Conservation (phyloP, 2,797 vertebrate species). For the Cephalopachus bancanus region DNA sequence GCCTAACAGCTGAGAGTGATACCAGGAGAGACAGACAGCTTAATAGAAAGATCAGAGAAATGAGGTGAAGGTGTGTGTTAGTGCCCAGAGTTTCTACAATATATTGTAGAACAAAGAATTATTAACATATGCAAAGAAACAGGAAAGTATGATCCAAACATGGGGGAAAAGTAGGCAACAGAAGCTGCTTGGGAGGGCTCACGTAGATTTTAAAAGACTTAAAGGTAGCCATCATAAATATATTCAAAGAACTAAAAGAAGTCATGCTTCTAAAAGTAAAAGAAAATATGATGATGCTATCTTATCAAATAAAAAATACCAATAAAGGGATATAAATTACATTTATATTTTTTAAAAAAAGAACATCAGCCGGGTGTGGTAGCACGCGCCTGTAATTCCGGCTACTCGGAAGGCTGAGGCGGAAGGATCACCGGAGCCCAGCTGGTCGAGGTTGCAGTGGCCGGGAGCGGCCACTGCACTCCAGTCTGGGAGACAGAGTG, state of each 20-base stretch:
- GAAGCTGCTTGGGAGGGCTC: background rate
- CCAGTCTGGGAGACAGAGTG: no score
- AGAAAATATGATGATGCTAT: background rate
- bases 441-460: no score
- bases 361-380: no score
- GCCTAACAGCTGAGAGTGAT: background rate
- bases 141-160: background rate
- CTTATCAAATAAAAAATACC: background rate
- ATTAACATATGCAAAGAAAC: background rate
- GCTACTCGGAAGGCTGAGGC: no score
- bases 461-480: no score
- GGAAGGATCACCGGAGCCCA: no score
- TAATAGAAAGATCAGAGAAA: background rate
- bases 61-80: background rate
- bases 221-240: background rate
- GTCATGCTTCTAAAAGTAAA: background rate
- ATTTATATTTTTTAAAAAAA: background rate
- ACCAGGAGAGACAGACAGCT: background rate
- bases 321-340: background rate
- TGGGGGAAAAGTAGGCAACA: background rate
- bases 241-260: background rate
- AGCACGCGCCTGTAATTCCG: no score
- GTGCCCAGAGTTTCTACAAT: background rate
- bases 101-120: background rate
- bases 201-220: background rate